Evolutionary conservation across 2,888 invertebrate genomes (phyloP).

Genomic region (Suillia variegata): DNA sequence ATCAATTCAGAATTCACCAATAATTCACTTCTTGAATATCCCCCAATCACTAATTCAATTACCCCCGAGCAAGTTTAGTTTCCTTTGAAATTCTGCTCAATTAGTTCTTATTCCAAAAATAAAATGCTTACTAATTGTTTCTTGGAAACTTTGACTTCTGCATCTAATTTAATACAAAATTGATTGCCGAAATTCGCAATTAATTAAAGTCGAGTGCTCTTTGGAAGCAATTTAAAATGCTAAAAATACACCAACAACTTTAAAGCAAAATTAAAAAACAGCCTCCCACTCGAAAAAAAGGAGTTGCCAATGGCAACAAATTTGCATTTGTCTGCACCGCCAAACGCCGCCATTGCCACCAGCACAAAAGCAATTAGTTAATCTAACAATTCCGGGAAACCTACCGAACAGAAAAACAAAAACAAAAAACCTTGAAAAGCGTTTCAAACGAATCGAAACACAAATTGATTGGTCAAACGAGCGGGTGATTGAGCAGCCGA

Average conservation of each 20-base stretch:
- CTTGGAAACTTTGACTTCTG: conserved; percentile 8
- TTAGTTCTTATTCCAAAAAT: too few species aligned
- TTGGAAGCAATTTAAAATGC: background rate
- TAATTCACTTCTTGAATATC: too few species aligned
- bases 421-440: too few species aligned
- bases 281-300: background rate
- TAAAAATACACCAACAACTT: background rate
- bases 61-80: too few species aligned
- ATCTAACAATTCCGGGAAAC: conserved; percentile 52
- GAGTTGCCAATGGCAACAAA: background rate
- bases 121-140: too few species aligned
- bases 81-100: too few species aligned
- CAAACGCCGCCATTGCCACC: too few species aligned
- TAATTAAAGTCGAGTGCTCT: conserved; percentile 29
- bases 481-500: background rate
- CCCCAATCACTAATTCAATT: too few species aligned
- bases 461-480: conserved; percentile 6
- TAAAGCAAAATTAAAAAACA: background rate
- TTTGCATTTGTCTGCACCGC: conserved; percentile 26
- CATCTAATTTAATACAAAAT: conserved; percentile 20
- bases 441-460: background rate
- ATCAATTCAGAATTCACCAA: too few species aligned
- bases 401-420: conserved; percentile 13
- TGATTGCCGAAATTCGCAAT: conserved; percentile 33
- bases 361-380: conserved; percentile 43